A percentile compares a stretch with the other conserved stretches of the same genome.
Conservation (phyloP, 2,888 invertebrate species). For the Drosophila leonis region DNA sequence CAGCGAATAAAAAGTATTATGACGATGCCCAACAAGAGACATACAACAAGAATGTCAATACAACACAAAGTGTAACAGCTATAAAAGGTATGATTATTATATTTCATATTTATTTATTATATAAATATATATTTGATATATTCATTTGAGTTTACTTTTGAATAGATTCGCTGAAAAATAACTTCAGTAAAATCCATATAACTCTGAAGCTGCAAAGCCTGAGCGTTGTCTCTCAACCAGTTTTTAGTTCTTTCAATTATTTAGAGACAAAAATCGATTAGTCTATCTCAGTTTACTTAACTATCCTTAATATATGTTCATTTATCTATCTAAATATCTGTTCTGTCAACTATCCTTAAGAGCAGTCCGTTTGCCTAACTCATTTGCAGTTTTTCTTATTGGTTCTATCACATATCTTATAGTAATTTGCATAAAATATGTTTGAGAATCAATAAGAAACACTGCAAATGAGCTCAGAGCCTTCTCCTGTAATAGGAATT, state of each 20-base stretch:
- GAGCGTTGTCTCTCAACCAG: not conserved
- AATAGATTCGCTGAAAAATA: not conserved
- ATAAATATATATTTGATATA: not conserved
- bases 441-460: no score
- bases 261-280: no score
- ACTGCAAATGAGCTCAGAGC: not conserved
- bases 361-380: not conserved
- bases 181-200: not conserved
- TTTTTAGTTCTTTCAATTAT: not conserved
- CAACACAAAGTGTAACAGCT: slow-evolving; percentile 73
- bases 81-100: slow-evolving; percentile 70
- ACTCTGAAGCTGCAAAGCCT: not conserved
- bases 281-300: no score
- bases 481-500: not conserved
- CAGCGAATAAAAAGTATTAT: slow-evolving; percentile 85
- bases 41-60: slow-evolving; percentile 50
- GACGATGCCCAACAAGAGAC: slow-evolving; percentile 80
- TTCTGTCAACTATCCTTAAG: not conserved
- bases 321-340: not conserved
- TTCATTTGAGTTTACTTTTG: not conserved
- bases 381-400: not conserved
- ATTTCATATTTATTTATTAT: not conserved
- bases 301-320: no score
- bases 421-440: no score
- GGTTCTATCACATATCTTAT: not conserved